Evolutionary conservation across 2,888 invertebrate genomes (phyloP).

Genomic region (Leucophenga montana): DNA sequence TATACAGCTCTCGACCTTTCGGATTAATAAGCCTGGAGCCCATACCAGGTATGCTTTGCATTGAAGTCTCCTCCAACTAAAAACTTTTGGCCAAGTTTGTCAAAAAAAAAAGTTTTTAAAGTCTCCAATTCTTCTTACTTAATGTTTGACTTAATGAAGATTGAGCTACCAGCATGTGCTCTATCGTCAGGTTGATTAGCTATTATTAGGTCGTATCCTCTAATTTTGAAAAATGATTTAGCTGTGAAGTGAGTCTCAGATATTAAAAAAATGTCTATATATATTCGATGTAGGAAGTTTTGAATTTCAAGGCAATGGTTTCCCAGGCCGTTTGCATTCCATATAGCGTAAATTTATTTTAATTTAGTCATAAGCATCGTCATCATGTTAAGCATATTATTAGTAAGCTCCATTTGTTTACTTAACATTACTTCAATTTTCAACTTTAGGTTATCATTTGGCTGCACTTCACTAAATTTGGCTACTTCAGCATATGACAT

Average conservation of each 20-base stretch:
- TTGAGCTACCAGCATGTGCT: not conserved
- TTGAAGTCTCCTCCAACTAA: not conserved
- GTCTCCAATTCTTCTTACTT: not conserved
- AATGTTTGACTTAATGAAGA: not conserved
- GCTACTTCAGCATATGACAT: too few relatives aligned
- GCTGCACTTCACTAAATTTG: too few relatives aligned
- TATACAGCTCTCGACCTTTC: not conserved
- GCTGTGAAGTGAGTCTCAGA: conserved; percentile 4
- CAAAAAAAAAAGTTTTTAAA: not conserved
- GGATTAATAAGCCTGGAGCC: not conserved
- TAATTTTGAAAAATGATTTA: not conserved
- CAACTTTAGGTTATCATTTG: not conserved
- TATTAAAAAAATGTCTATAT: not conserved
- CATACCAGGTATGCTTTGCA: not conserved
- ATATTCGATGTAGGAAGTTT: not conserved
- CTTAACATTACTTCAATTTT: not conserved
- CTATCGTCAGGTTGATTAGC: conserved; percentile 2
- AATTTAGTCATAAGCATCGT: conserved; percentile 26
- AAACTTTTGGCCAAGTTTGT: not conserved
- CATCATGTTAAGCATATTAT: conserved; percentile 28
- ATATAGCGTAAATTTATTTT: conserved; percentile 32
- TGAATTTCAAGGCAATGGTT: conserved; percentile 13
- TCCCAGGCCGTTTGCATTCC: conserved; percentile 30
- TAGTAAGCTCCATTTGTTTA: conserved; percentile 26
- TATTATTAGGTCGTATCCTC: not conserved